Evolutionary conservation across 2,797 vertebrate species (phyloP).

Genomic region (Austrolebias charrua): DNA sequence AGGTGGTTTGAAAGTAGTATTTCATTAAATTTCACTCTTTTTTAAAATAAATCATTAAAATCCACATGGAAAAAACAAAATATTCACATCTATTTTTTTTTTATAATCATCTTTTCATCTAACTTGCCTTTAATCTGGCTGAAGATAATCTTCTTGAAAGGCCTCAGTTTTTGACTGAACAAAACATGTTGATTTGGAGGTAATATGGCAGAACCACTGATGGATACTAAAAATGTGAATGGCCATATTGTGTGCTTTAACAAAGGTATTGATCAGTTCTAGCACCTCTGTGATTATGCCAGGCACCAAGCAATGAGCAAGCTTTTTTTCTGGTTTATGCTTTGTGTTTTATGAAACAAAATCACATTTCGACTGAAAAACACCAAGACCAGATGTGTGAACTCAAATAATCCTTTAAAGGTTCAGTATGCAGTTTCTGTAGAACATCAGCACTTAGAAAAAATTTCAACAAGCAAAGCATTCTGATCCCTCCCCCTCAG

Average conservation of each 20-base stretch:
- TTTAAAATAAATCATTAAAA: conserved; percentile 10
- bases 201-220: not conserved
- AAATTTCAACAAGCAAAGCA: too few relatives aligned
- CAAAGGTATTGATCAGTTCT: conserved; percentile 35
- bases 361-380: conserved; percentile 5
- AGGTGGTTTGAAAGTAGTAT: not conserved
- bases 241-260: conserved; percentile 16
- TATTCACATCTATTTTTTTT: not conserved
- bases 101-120: not conserved
- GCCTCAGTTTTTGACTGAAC: not conserved
- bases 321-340: conserved; percentile 1
- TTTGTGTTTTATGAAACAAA: conserved; percentile 14
- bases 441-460: too few relatives aligned
- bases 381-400: not conserved
- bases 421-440: too few relatives aligned
- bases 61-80: not conserved
- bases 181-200: conserved; percentile 1
- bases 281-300: conserved; percentile 30
- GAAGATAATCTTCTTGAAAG: conserved; percentile 3
- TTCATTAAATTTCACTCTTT: conserved; percentile 17
- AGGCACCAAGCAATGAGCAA: conserved; percentile 15
- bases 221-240: conserved; percentile 15
- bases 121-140: not conserved
- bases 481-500: too few relatives aligned
- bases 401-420: not conserved